Evolutionary conservation across 2,888 invertebrate genomes (phyloP), one percentile per base, ranked within the genome.

Genomic region (Chirona hameri): DNA sequence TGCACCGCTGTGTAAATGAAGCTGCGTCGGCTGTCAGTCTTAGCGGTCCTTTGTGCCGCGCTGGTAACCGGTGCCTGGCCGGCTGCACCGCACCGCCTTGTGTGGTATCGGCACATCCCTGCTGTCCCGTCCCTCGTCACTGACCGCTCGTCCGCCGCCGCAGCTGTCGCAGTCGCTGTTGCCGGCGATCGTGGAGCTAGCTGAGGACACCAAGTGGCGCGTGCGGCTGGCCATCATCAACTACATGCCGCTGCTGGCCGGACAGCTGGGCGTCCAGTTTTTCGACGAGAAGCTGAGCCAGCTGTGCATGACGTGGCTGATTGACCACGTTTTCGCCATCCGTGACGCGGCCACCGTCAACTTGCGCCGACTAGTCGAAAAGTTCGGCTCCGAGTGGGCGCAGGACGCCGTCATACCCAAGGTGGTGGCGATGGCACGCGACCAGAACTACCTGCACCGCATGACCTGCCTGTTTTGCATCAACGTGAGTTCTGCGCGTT

Each of bases 131-230:
- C 9, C 1, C 46, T 1, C 39, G 14, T 3, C 57, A 18, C 57
- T 3, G 3, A 86, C 96, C 99, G 88, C 89, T 97, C n/a, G 82
- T 96, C 96, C 0, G n/a, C n/a, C n/a, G n/a, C n/a, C n/a, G n/a
- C n/a, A n/a, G n/a, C n/a, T n/a, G n/a, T n/a, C n/a, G n/a, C 94
- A 99, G 89, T 97, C 97, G 1, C 91, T 99, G 46, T 90, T 99
- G 79, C 99, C 99, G 14, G 99, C 99, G 14, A 99, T 99, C 85
- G 97, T 99, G 0, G 99, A 99, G 88, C 89, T 99, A 84, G 99
- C 99, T 0, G 99, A 99, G 88, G 99, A 99, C 89, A 94, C 96
- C 0, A 99, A 99, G 89, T 99, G 99, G 97, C n/a, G n/a, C n/a
- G n/a, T n/a, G n/a, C n/a, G n/a, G n/a, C n/a, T n/a, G n/a, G n/a